These are phyloP conservation scores for Nymphalis io DNA, from an alignment of 1,140 invertebrate genomes.

Conservation along the genomic window DNA sequence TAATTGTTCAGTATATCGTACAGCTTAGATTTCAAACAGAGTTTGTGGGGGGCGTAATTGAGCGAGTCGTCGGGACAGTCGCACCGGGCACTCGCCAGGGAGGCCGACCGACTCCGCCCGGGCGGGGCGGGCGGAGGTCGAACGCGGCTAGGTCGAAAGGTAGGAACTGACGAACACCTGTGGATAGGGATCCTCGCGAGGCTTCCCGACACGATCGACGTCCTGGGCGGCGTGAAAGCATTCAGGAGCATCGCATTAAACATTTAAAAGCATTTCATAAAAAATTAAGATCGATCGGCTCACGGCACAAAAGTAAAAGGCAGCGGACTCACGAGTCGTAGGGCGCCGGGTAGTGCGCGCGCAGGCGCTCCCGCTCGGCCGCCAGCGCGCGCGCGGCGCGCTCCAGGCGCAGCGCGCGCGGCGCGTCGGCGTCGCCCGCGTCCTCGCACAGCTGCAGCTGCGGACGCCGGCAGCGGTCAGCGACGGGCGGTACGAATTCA, in stretches of 20 bases:
- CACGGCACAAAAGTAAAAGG: conserved; percentile 67
- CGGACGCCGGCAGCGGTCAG: too few relatives aligned
- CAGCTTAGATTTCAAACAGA: conserved; percentile 62
- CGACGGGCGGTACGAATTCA: too few relatives aligned
- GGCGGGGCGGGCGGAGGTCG: conserved; percentile 14
- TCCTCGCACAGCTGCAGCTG: conserved; percentile 72
- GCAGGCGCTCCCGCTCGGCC: conserved; percentile 92
- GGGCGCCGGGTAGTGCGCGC: conserved; percentile 82
- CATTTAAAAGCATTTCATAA: too few relatives aligned
- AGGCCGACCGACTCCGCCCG: conserved; percentile 39
- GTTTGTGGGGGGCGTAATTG: conserved; percentile 61
- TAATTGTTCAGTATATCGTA: conserved; percentile 61
- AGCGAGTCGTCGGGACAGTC: conserved; percentile 63
- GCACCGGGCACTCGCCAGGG: conserved; percentile 49
- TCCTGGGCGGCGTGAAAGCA: conserved; percentile 70
- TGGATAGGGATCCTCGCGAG: conserved; percentile 78
- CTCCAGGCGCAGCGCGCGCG: conserved; percentile 92
- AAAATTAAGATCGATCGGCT: too few relatives aligned
- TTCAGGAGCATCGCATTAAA: background rate
- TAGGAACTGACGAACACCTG: conserved; percentile 67
- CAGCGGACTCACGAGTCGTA: conserved; percentile 64
- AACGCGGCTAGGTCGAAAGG: conserved; percentile 30
- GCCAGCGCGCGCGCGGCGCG: conserved; percentile 91
- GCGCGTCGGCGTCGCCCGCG: conserved; percentile 79
- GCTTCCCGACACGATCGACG: conserved; percentile 76